Evolutionary conservation across 2,113 vertebrate species (phyloP).

Genomic region (Scophthalmus maximus): DNA sequence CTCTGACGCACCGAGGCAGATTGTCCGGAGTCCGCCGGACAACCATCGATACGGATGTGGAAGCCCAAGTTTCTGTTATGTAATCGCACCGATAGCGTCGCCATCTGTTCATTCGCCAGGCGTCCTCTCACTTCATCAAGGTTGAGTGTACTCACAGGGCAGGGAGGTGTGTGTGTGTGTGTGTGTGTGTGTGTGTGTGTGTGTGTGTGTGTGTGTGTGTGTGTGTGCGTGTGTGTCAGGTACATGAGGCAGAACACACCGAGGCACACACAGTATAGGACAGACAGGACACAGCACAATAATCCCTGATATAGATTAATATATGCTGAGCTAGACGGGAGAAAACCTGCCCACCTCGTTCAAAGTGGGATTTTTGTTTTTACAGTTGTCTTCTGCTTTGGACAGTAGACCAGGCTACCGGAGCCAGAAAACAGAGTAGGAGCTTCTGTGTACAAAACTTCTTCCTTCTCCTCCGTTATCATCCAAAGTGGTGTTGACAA

Average conservation of each 20-base stretch:
- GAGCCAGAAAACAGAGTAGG: no score
- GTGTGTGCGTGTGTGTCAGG: conserved; percentile 47
- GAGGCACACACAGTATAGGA: conserved; percentile 59
- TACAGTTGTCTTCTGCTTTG: no score
- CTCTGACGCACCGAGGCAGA: conserved; percentile 59
- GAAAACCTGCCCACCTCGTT: conserved; percentile 59
- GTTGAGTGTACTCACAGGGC: conserved; percentile 56
- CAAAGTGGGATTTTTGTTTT: no score
- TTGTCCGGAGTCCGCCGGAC: conserved; percentile 50
- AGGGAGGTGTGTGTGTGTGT: conserved; percentile 28
- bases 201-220: conserved; percentile 39
- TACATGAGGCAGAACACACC: conserved; percentile 53
- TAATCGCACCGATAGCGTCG: conserved; percentile 64
- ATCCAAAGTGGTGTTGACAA: no score
- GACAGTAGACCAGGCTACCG: no score
- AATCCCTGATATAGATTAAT: conserved; percentile 69
- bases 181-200: conserved; percentile 41
- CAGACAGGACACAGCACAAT: conserved; percentile 64
- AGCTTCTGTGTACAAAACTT: no score
- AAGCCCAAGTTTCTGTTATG: conserved; percentile 63
- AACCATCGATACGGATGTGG: conserved; percentile 56
- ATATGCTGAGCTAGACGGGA: conserved; percentile 56
- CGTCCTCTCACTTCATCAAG: conserved; percentile 73
- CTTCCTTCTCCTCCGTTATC: no score
- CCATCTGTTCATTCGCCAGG: conserved; percentile 68